phyloP scores from a whole-genome alignment of 2,797 vertebrate genomes.

The Nasua narica region DNA sequence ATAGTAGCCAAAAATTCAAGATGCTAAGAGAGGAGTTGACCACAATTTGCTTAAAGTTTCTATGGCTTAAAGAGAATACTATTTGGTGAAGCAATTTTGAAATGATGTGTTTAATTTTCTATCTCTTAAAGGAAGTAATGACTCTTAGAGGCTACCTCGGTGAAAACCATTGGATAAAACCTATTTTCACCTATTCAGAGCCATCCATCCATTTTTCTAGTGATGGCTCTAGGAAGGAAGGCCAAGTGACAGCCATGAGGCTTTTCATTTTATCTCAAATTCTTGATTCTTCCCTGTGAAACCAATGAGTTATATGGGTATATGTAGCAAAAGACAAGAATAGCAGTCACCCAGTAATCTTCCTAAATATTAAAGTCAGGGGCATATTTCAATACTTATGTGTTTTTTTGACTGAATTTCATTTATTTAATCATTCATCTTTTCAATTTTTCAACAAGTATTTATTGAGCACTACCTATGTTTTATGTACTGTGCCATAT shows the following conservation, averaged over 20 bases:
- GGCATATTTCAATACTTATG: background rate
- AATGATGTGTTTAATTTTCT: constrained; percentile 36
- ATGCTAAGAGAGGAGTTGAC: constrained; percentile 6
- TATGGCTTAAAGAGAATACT: background rate
- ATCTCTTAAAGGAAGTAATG: background rate
- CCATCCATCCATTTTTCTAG: background rate
- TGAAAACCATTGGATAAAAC: background rate
- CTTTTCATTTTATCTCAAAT: background rate
- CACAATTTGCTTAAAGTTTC: background rate
- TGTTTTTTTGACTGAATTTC: constrained; percentile 5
- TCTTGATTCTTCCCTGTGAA: background rate
- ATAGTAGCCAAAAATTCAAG: background rate
- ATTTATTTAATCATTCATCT: background rate
- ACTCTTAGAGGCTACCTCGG: background rate
- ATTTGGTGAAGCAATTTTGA: constrained; percentile 23
- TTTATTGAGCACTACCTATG: background rate
- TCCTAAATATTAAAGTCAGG: background rate
- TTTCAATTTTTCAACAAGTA: background rate
- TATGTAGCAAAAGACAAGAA: background rate
- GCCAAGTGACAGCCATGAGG: background rate
- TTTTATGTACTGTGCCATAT: background rate
- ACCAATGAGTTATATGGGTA: background rate
- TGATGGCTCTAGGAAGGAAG: background rate
- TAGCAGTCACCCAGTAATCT: background rate
- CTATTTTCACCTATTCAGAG: background rate